These are phyloP conservation scores for Synchiropus splendidus DNA, from an alignment of 2,113 vertebrate species.

Conservation along the genomic window DNA sequence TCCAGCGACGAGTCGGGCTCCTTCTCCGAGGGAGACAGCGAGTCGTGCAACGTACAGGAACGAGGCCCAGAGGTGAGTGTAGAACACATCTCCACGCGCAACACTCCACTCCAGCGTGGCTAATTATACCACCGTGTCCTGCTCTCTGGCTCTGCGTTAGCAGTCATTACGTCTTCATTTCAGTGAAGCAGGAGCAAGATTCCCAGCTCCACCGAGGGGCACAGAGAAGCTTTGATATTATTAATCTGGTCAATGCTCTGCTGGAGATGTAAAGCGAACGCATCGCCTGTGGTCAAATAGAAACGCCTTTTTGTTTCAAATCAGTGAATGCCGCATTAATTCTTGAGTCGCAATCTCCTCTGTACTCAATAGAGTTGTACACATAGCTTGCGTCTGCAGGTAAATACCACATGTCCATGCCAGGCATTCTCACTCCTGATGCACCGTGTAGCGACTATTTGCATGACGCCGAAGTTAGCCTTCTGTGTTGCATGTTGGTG, in stretches of 20 bases:
- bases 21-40: constrained; percentile 98
- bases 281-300: neutral
- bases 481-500: no score
- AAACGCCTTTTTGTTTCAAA: no score
- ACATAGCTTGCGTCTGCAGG: no score
- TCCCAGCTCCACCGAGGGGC: constrained; percentile 36
- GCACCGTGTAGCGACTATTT: no score
- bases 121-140: constrained; percentile 28
- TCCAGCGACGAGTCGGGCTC: constrained; percentile 98
- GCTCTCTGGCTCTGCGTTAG: constrained; percentile 38
- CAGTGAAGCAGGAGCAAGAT: constrained; percentile 35
- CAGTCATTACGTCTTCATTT: constrained; percentile 38
- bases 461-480: no score
- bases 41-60: constrained; percentile 92
- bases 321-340: no score
- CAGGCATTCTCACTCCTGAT: no score
- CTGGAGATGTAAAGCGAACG: constrained; percentile 35
- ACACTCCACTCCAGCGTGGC: constrained; percentile 18
- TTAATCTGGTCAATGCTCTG: constrained; percentile 37
- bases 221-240: constrained; percentile 48
- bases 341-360: no score
- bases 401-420: no score
- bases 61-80: constrained; percentile 87
- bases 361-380: no score
- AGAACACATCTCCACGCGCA: constrained; percentile 11